Evolutionary conservation across 1,140 invertebrate species (phyloP).

Genomic region (Papilio polyxenes): DNA sequence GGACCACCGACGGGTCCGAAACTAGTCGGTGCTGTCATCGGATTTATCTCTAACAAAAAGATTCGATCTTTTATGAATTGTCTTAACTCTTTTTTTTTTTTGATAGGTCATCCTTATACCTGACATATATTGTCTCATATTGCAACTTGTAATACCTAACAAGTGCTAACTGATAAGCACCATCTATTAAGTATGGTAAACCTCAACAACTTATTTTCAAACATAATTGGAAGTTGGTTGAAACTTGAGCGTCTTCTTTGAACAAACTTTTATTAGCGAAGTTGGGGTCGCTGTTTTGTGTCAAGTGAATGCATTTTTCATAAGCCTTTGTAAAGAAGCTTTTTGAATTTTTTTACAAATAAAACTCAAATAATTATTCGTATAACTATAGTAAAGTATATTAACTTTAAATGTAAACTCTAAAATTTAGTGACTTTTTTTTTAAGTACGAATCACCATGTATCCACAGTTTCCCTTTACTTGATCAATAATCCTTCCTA

Average conservation of each 20-base stretch:
- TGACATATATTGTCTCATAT: too few relatives aligned
- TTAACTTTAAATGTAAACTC: too few relatives aligned
- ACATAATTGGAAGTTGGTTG: slow-evolving; percentile 1
- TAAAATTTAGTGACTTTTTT: too few relatives aligned
- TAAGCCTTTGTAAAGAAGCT: slow-evolving; percentile 22
- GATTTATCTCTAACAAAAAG: too few relatives aligned
- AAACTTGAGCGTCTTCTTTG: slow-evolving; percentile 1
- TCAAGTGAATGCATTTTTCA: slow-evolving; percentile 27
- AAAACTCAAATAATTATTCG: not conserved
- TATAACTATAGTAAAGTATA: not conserved
- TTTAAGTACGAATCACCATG: too few relatives aligned
- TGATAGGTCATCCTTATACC: too few relatives aligned
- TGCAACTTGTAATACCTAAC: not conserved
- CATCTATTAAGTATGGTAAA: not conserved
- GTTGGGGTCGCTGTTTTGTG: slow-evolving; percentile 26
- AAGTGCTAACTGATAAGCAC: not conserved
- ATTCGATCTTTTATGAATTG: too few relatives aligned
- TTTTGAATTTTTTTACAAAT: slow-evolving; percentile 25
- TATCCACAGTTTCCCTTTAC: too few relatives aligned
- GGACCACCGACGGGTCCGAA: too few relatives aligned
- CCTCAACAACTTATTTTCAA: slow-evolving; percentile 8
- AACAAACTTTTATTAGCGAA: slow-evolving; percentile 19
- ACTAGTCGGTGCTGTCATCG: too few relatives aligned
- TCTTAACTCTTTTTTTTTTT: too few relatives aligned
- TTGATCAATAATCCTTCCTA: too few relatives aligned